These are phyloP conservation scores for Dynastes grantii DNA, from an alignment of 2,888 invertebrate genomes.

Conservation along the genomic window DNA sequence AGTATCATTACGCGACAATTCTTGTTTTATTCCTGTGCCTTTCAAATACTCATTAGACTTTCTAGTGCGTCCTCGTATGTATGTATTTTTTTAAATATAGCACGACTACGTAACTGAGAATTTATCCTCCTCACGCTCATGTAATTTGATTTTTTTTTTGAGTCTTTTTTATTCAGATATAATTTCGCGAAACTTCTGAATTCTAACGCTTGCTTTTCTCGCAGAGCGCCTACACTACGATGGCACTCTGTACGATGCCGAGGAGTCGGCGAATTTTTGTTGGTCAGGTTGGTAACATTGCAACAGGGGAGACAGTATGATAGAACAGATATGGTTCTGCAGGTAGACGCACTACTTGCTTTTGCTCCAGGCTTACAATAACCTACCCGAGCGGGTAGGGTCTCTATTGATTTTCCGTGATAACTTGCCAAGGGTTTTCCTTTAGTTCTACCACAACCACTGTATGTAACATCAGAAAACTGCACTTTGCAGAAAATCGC, in stretches of 20 bases:
- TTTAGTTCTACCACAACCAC: slow-evolving; percentile 57
- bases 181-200: slow-evolving; percentile 40
- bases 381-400: slow-evolving; percentile 55
- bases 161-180: slow-evolving; percentile 33
- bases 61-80: background rate
- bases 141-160: slow-evolving; percentile 23
- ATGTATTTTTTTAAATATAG: slow-evolving; percentile 21
- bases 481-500: slow-evolving; percentile 54
- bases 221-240: background rate
- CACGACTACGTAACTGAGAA: background rate
- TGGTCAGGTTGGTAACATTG: slow-evolving; percentile 43
- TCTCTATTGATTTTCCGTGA: slow-evolving; percentile 59
- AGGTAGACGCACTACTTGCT: slow-evolving; percentile 54
- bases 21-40: no score
- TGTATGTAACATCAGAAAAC: slow-evolving; percentile 57
- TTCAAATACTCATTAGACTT: no score
- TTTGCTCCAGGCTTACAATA: slow-evolving; percentile 55
- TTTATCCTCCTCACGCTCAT: slow-evolving; percentile 29
- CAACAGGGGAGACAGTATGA: slow-evolving; percentile 41
- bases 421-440: slow-evolving; percentile 59
- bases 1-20: no score
- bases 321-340: slow-evolving; percentile 45
- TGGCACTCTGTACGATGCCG: background rate
- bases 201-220: slow-evolving; percentile 14
- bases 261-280: slow-evolving; percentile 34